phyloP scores from a whole-genome alignment of 2,113 vertebrate genomes.

The Sigmodon hispidus region DNA sequence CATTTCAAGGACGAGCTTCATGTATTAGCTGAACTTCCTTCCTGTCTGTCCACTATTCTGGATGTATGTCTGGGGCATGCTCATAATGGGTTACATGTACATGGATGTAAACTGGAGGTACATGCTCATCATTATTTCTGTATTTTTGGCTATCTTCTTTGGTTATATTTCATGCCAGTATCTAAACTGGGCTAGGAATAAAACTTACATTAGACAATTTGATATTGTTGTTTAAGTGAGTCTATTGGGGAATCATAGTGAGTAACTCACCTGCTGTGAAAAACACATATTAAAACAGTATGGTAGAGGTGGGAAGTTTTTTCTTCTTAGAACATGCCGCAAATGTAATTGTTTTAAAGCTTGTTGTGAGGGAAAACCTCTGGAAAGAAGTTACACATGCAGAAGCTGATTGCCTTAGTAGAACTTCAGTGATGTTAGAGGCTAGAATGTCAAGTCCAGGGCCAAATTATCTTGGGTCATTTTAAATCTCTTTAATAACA shows the following conservation, averaged over 20 bases:
- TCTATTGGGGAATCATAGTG: background rate
- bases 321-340: background rate
- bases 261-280: background rate
- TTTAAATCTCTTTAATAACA: too few species aligned
- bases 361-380: background rate
- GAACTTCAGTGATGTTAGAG: background rate
- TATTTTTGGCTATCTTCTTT: background rate
- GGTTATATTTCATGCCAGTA: background rate
- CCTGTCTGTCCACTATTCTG: background rate
- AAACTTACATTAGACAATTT: constrained; percentile 22
- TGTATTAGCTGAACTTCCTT: background rate
- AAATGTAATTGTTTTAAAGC: background rate
- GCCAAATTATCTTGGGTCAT: background rate
- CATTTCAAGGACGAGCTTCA: background rate
- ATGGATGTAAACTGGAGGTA: background rate
- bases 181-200: background rate
- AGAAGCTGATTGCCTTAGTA: background rate
- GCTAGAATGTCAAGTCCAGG: background rate
- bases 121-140: background rate
- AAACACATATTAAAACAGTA: background rate
- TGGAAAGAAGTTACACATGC: background rate
- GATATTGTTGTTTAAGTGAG: background rate
- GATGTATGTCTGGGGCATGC: background rate
- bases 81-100: background rate
- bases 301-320: background rate